Percentiles rank a stretch among this genome's conserved stretches.
These are phyloP conservation scores for Scomber colias DNA, from an alignment of 2,113 vertebrate genomes.

Conservation along the genomic window DNA sequence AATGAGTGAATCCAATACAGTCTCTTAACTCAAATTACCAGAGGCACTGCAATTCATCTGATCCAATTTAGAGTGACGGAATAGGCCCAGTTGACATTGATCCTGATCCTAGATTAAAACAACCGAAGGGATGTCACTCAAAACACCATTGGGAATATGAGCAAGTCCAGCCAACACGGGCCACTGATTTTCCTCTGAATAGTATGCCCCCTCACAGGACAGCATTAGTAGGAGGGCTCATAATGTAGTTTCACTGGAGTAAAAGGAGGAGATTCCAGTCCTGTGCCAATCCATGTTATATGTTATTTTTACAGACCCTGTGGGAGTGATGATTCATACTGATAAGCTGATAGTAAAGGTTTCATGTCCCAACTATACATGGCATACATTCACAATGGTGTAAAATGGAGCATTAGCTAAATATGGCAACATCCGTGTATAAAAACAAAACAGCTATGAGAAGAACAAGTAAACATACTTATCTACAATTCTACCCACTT, in stretches of 20 bases:
- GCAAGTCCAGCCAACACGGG: background rate
- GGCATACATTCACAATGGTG: background rate
- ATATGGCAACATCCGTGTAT: too few species aligned
- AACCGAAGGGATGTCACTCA: constrained; percentile 12
- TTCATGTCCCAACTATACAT: background rate
- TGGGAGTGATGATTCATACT: background rate
- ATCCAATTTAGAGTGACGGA: constrained; percentile 32
- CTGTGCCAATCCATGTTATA: background rate
- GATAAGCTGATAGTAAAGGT: background rate
- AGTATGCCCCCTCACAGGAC: background rate
- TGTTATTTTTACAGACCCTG: background rate
- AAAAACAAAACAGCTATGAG: background rate
- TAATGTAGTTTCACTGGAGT: background rate
- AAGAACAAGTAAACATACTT: constrained; percentile 1
- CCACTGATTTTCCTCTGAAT: constrained; percentile 18
- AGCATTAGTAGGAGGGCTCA: background rate
- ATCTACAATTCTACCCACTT: background rate
- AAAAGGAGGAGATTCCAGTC: background rate
- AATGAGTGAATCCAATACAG: background rate
- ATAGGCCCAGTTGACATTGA: constrained; percentile 27
- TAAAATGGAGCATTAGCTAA: background rate
- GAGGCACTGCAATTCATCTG: background rate
- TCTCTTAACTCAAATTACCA: background rate
- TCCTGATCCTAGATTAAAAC: constrained; percentile 45
- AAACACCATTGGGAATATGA: constrained; percentile 12